Conservation (phyloP, 2,888 invertebrate genomes). For the Cantharis rufa region DNA sequence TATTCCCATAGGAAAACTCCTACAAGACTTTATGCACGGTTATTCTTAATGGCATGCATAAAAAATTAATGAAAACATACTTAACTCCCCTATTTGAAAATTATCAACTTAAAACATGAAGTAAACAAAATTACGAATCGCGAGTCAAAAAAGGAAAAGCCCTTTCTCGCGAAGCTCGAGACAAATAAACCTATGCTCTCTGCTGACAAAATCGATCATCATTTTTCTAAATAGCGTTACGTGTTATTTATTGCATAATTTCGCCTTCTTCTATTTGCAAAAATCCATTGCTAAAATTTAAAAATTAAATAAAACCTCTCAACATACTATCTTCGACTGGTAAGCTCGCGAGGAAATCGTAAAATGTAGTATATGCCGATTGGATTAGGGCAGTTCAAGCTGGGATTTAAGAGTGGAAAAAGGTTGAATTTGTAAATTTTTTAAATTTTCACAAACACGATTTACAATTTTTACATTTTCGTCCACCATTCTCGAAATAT, state of each 20-base stretch:
- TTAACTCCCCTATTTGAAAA: constrained; percentile 4
- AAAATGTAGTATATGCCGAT: background rate
- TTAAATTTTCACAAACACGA: background rate
- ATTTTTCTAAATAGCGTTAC: background rate
- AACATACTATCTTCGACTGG: background rate
- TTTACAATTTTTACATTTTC: background rate
- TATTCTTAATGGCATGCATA: constrained; percentile 16
- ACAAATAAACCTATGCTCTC: background rate
- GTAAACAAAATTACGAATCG: background rate
- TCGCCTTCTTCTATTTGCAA: background rate
- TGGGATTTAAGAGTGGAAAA: background rate
- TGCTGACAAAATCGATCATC: background rate
- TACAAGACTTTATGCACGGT: constrained; percentile 15
- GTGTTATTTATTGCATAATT: background rate
- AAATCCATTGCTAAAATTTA: background rate
- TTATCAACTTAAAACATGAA: background rate
- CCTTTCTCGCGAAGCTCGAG: background rate
- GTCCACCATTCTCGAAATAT: background rate
- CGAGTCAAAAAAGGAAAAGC: background rate
- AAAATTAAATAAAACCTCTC: background rate
- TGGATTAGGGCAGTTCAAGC: background rate
- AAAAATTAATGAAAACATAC: constrained; percentile 22
- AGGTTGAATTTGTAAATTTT: background rate
- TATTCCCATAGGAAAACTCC: constrained; percentile 14
- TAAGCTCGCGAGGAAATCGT: background rate